These are phyloP conservation scores for Ispidina lecontei DNA, from an alignment of 2,797 vertebrate species.

Conservation along the genomic window DNA sequence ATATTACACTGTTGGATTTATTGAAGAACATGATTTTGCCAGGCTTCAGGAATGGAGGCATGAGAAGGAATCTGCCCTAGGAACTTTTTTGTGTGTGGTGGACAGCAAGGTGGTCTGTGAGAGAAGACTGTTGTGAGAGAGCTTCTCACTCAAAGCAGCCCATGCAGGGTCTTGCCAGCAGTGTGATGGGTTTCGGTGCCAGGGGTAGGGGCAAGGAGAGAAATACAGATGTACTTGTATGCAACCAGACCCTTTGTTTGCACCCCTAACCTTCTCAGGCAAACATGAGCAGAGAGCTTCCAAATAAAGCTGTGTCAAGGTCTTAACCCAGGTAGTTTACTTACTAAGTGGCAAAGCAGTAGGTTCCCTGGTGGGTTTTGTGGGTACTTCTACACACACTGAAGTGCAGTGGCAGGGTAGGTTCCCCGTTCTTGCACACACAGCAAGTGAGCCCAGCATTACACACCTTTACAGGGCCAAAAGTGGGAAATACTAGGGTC, in stretches of 20 bases:
- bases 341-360: neutral
- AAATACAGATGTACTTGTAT: accelerated
- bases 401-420: neutral
- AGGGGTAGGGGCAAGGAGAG: neutral
- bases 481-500: neutral
- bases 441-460: neutral
- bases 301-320: neutral
- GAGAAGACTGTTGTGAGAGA: neutral
- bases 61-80: neutral
- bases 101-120: neutral
- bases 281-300: neutral
- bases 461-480: neutral
- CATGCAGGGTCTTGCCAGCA: neutral
- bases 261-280: accelerated
- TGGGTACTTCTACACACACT: neutral
- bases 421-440: neutral
- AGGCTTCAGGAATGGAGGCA: neutral
- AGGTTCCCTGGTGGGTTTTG: neutral
- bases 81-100: neutral
- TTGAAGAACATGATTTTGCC: accelerated
- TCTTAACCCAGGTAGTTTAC: neutral
- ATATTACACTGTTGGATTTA: neutral
- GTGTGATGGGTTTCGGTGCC: neutral
- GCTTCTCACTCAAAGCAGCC: neutral
- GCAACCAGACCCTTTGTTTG: neutral